Conservation (phyloP, 1,140 invertebrate species). For the Drosophila pachea region DNA sequence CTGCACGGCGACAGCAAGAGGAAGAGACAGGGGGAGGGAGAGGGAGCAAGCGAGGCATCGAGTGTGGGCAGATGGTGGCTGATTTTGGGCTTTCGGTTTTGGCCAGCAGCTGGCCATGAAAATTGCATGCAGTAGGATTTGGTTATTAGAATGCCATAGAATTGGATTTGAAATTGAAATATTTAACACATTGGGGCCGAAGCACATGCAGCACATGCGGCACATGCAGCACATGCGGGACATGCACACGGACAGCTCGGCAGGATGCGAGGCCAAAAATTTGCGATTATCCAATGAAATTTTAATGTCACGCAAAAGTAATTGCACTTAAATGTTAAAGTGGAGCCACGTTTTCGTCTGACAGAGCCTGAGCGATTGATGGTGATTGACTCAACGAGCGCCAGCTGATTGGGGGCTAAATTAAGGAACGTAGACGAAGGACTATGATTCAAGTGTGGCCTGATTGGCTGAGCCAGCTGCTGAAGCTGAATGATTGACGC, state of each 20-base stretch:
- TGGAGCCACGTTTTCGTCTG: background rate
- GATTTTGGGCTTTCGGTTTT: slow-evolving; percentile 23
- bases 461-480: slow-evolving; percentile 8
- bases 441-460: too few species aligned
- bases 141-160: slow-evolving; percentile 71
- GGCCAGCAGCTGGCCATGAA: slow-evolving; percentile 65
- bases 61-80: background rate
- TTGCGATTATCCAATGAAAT: slow-evolving; percentile 15
- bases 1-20: background rate
- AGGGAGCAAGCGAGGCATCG: too few species aligned
- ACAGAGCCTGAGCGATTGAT: background rate
- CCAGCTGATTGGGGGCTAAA: too few species aligned
- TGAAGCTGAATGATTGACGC: background rate
- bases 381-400: background rate
- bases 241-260: background rate
- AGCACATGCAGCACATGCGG: background rate
- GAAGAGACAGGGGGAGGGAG: background rate
- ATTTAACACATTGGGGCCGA: slow-evolving; percentile 63
- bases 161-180: slow-evolving; percentile 75
- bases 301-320: slow-evolving; percentile 20
- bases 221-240: background rate
- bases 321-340: slow-evolving; percentile 17
- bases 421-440: too few species aligned
- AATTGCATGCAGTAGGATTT: slow-evolving; percentile 68
- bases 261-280: slow-evolving; percentile 1